Conservation (phyloP, 1,140 invertebrate genomes). For the Trichonephila clavipes region DNA sequence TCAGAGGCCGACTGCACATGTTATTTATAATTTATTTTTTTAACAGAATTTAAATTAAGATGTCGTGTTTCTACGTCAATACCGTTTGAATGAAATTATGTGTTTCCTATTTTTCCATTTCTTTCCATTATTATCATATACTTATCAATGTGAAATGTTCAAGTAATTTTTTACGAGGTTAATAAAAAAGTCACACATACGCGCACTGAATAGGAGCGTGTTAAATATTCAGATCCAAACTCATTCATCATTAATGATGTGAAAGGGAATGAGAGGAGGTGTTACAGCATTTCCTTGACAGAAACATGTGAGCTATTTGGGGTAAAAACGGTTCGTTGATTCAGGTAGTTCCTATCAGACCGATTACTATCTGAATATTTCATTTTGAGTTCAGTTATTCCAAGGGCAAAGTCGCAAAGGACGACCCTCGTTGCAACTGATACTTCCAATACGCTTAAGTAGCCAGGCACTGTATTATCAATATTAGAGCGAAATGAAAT, state of each 20-base stretch:
- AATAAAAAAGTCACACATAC: too few relatives aligned
- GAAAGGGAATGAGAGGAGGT: background rate
- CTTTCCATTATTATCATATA: too few relatives aligned
- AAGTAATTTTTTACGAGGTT: too few relatives aligned
- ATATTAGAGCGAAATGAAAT: background rate
- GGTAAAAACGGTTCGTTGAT: constrained; percentile 30
- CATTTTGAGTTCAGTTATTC: background rate
- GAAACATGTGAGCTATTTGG: background rate
- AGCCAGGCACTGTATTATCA: background rate
- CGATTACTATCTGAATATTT: background rate
- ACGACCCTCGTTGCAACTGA: background rate
- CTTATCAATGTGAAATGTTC: too few relatives aligned
- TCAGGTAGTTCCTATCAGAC: background rate
- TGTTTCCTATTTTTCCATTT: too few relatives aligned
- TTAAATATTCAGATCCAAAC: background rate
- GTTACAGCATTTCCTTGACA: background rate
- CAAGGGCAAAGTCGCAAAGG: background rate
- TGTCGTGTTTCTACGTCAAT: too few relatives aligned
- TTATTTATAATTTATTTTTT: too few relatives aligned
- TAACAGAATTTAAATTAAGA: too few relatives aligned
- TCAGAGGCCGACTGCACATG: too few relatives aligned
- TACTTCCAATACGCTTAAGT: background rate
- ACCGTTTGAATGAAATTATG: too few relatives aligned
- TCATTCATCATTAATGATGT: background rate
- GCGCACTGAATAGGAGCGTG: background rate